These are phyloP conservation scores for Plectropomus leopardus DNA, from an alignment of 2,113 vertebrate species.

Conservation along the genomic window DNA sequence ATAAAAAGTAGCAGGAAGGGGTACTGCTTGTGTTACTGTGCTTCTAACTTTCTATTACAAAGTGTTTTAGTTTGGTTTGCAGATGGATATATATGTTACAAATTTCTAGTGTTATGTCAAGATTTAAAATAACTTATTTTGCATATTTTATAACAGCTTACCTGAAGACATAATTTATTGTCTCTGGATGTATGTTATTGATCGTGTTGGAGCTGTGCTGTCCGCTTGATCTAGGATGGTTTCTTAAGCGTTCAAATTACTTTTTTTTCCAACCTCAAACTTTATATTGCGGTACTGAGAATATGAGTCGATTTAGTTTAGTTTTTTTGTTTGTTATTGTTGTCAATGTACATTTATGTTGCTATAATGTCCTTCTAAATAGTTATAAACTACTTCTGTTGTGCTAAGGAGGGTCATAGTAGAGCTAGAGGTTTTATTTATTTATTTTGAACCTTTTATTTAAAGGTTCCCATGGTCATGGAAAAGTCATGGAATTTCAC, in stretches of 20 bases:
- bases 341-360: not conserved
- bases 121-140: not conserved
- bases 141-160: not conserved
- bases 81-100: not conserved
- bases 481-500: too few relatives aligned
- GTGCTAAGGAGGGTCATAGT: not conserved
- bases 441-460: not conserved
- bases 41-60: not conserved
- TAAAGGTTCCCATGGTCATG: too few relatives aligned
- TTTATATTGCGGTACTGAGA: not conserved
- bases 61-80: not conserved
- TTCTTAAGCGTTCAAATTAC: not conserved
- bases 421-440: not conserved
- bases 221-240: not conserved
- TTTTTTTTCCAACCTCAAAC: not conserved
- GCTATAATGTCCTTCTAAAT: not conserved
- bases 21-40: not conserved
- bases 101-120: not conserved
- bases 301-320: not conserved
- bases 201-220: constrained; percentile 3
- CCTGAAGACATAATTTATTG: not conserved
- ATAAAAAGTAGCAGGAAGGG: not conserved
- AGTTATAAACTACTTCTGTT: not conserved
- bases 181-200: too few relatives aligned
- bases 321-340: not conserved